phyloP scores from a whole-genome alignment of 2,888 invertebrate genomes.

The Ophion ventricosus region DNA sequence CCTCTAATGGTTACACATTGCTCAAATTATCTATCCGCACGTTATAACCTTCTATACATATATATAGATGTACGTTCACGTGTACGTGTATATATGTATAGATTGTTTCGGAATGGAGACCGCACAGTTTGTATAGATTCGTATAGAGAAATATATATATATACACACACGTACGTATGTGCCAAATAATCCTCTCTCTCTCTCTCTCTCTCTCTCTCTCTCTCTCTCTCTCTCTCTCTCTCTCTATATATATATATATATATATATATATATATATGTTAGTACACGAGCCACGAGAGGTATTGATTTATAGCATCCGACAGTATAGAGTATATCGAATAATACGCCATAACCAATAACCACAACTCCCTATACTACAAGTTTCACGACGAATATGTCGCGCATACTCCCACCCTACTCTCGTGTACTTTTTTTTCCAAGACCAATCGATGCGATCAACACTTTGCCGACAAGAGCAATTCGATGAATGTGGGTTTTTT shows the following conservation, averaged over 20 bases:
- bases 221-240: too few relatives aligned
- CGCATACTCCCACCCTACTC: background rate
- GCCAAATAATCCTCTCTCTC: conserved; percentile 34
- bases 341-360: conserved; percentile 65
- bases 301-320: conserved; percentile 73
- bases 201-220: too few relatives aligned
- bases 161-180: conserved; percentile 35
- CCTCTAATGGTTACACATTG: conserved; percentile 78
- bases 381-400: conserved; percentile 24
- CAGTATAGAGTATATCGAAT: conserved; percentile 65
- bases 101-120: conserved; percentile 46
- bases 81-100: conserved; percentile 25
- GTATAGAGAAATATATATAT: conserved; percentile 35
- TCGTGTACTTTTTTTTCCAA: background rate
- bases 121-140: conserved; percentile 20
- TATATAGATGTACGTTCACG: conserved; percentile 18
- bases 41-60: conserved; percentile 32
- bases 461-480: background rate
- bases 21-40: conserved; percentile 73
- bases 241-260: conserved; percentile 51
- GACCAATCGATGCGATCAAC: too few relatives aligned
- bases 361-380: conserved; percentile 36
- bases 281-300: conserved; percentile 51
- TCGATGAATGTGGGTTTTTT: background rate
- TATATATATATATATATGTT: conserved; percentile 53